Evolutionary conservation across 2,113 vertebrate species (phyloP).

Genomic region (Apaloderma vittatum): DNA sequence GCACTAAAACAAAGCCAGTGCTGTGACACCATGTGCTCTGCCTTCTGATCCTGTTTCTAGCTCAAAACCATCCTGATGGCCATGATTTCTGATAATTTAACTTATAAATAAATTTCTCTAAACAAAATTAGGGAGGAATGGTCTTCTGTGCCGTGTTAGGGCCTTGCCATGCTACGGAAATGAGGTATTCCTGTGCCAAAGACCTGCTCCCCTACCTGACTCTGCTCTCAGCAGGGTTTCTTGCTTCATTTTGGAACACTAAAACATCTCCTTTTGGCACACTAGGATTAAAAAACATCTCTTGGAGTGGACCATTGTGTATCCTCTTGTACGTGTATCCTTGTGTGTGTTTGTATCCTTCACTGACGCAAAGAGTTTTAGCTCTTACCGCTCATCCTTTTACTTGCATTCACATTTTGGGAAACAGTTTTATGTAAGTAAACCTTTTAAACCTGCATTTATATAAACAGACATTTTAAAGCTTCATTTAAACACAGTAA

Average conservation of each 20-base stretch:
- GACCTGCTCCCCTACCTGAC: not conserved
- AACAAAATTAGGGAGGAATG: not conserved
- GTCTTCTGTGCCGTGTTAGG: not conserved
- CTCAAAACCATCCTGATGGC: not conserved
- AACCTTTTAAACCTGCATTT: not conserved
- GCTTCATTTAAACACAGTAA: not conserved
- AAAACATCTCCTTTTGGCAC: not conserved
- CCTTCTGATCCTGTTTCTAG: not conserved
- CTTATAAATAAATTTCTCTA: not conserved
- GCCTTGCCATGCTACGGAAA: not conserved
- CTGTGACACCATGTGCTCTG: fast-evolving
- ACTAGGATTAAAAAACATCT: not conserved
- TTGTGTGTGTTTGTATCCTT: not conserved
- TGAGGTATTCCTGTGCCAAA: not conserved
- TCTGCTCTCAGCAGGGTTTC: not conserved
- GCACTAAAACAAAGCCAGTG: not conserved
- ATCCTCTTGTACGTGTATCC: not conserved
- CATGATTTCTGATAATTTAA: not conserved
- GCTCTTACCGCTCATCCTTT: not conserved
- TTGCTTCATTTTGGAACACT: not conserved
- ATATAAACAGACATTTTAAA: not conserved
- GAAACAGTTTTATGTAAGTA: not conserved
- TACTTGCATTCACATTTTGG: not conserved
- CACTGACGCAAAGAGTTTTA: not conserved
- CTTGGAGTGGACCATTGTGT: not conserved